Conservation (phyloP, 1,140 invertebrate species). For the Chelonus insularis region DNA sequence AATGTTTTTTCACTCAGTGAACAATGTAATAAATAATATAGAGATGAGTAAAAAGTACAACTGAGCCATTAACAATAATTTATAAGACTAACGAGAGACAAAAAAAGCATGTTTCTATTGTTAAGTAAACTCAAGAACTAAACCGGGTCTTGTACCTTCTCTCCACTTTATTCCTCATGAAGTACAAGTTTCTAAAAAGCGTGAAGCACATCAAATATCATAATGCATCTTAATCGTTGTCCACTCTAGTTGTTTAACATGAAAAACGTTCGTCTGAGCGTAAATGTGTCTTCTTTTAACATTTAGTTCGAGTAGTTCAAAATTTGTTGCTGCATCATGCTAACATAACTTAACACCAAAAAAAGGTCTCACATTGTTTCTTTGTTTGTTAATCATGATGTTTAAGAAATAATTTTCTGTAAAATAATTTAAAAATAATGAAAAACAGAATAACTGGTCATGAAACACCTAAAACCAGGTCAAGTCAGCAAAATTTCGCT, state of each 20-base stretch:
- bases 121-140: conserved; percentile 33
- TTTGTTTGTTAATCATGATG: not conserved
- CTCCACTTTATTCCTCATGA: conserved; percentile 31
- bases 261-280: conserved; percentile 11
- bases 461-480: conserved; percentile 5
- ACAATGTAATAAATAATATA: too few relatives aligned
- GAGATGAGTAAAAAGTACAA: too few relatives aligned
- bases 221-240: conserved; percentile 27
- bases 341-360: not conserved
- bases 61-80: too few relatives aligned
- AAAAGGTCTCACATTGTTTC: not conserved
- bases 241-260: conserved; percentile 27
- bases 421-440: conserved; percentile 13
- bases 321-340: conserved; percentile 1
- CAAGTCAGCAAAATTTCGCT: conserved; percentile 26
- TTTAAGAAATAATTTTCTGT: too few relatives aligned
- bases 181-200: conserved; percentile 36
- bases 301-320: conserved; percentile 27
- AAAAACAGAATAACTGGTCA: conserved; percentile 8
- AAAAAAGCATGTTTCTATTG: conserved; percentile 21
- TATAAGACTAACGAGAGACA: not conserved
- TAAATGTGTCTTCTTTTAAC: conserved; percentile 5
- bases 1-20: too few relatives aligned
- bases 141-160: conserved; percentile 25
- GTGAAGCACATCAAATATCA: conserved; percentile 32